Conservation (phyloP, 1,140 invertebrate genomes). For the Fopius arisanus region DNA sequence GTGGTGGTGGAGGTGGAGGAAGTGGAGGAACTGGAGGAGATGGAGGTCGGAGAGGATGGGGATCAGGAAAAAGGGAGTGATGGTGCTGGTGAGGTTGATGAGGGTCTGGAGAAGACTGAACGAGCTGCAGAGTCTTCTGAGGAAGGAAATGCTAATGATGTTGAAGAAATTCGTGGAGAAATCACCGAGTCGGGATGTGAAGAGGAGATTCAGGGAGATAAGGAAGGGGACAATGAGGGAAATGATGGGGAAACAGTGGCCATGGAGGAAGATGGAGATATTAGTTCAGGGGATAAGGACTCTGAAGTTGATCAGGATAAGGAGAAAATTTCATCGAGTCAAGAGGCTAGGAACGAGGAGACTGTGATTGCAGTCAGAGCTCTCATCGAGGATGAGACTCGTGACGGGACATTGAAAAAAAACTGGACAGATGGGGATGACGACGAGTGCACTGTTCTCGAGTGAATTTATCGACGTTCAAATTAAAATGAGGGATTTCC, state of each 20-base stretch:
- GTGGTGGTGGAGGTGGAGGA: background rate
- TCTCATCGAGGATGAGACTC: conserved; percentile 36
- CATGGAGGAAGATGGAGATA: background rate
- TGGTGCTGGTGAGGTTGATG: conserved; percentile 28
- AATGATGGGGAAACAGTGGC: no score
- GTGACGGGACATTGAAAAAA: background rate
- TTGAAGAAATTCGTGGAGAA: conserved; percentile 14
- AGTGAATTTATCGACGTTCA: conserved; percentile 23
- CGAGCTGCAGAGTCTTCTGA: conserved; percentile 34
- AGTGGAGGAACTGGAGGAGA: background rate
- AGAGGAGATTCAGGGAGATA: no score
- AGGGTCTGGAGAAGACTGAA: background rate
- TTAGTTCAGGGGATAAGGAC: conserved; percentile 44
- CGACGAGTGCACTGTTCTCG: conserved; percentile 39
- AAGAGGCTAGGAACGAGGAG: conserved; percentile 25
- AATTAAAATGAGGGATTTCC: background rate
- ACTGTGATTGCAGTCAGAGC: conserved; percentile 38
- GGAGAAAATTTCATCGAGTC: background rate
- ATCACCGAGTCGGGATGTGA: no score
- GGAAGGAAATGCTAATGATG: background rate
- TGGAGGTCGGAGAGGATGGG: no score
- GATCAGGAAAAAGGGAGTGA: conserved; percentile 47
- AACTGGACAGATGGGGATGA: conserved; percentile 37
- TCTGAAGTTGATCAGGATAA: conserved; percentile 32
- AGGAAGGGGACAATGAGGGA: no score